Evolutionary conservation across 2,797 vertebrate genomes (phyloP).

Genomic region (Echeneis naucrates): DNA sequence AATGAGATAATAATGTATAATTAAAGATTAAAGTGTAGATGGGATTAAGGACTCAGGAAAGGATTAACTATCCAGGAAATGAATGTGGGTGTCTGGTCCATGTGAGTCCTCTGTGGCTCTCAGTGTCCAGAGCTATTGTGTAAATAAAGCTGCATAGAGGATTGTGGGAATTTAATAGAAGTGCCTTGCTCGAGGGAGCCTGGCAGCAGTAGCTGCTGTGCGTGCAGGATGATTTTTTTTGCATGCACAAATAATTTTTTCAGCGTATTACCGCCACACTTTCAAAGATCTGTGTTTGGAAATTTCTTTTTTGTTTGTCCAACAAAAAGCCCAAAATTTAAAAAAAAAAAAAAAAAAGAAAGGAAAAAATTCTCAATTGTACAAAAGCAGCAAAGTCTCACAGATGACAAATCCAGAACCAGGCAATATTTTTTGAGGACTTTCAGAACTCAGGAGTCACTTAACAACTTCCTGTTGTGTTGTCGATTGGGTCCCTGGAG

Average conservation of each 20-base stretch:
- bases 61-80: too few species aligned
- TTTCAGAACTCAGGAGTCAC: not conserved
- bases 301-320: not conserved
- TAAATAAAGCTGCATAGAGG: slow-evolving; percentile 27
- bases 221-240: too few species aligned
- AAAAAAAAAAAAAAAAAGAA: too few species aligned
- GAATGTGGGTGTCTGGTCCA: too few species aligned
- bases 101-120: not conserved
- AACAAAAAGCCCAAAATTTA: not conserved
- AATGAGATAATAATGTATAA: too few species aligned
- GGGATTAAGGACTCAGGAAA: too few species aligned
- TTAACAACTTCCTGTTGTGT: not conserved
- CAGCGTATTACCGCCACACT: too few species aligned
- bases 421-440: too few species aligned
- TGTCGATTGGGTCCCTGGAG: not conserved
- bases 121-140: slow-evolving; percentile 7
- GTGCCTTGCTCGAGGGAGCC: slow-evolving; percentile 26
- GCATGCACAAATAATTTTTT: not conserved
- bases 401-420: too few species aligned
- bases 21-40: too few species aligned
- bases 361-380: not conserved
- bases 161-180: slow-evolving; percentile 18
- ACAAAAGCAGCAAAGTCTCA: not conserved
- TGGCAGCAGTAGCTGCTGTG: slow-evolving; percentile 21
- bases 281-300: not conserved